phyloP scores from a whole-genome alignment of 2,797 vertebrate species.

The Chaunax sp. region DNA sequence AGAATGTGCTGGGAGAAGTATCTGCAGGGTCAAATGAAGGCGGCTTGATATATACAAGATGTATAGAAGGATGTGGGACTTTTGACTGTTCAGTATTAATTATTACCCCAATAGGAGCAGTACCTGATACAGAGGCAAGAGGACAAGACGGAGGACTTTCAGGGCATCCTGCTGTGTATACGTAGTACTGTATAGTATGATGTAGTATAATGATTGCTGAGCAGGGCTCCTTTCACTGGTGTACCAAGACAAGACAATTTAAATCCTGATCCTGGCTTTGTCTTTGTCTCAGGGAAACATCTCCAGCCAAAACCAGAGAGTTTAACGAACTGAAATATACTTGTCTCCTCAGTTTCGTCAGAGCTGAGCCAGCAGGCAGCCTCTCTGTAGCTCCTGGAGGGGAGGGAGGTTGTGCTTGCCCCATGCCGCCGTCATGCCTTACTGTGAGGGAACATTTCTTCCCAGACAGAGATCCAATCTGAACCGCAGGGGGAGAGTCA shows the following conservation, averaged over 20 bases:
- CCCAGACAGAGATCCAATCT: slow-evolving; percentile 56
- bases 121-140: too few relatives aligned
- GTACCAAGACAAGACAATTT: slow-evolving; percentile 25
- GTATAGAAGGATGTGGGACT: too few relatives aligned
- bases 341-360: slow-evolving; percentile 49
- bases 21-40: too few relatives aligned
- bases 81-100: too few relatives aligned
- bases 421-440: slow-evolving; percentile 40
- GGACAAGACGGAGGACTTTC: too few relatives aligned
- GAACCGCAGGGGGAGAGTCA: slow-evolving; percentile 53
- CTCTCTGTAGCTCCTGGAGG: slow-evolving; percentile 23
- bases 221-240: neutral
- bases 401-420: slow-evolving; percentile 10
- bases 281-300: slow-evolving; percentile 17
- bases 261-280: slow-evolving; percentile 34
- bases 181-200: too few relatives aligned
- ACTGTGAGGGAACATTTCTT: slow-evolving; percentile 58
- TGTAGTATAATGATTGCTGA: neutral
- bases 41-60: too few relatives aligned
- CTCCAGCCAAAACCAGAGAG: slow-evolving; percentile 17
- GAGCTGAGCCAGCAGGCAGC: slow-evolving; percentile 48
- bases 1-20: too few relatives aligned
- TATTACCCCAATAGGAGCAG: too few relatives aligned
- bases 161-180: too few relatives aligned
- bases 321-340: slow-evolving; percentile 36